Conservation (phyloP, 2,797 vertebrate species). For the Cuculus canorus region DNA sequence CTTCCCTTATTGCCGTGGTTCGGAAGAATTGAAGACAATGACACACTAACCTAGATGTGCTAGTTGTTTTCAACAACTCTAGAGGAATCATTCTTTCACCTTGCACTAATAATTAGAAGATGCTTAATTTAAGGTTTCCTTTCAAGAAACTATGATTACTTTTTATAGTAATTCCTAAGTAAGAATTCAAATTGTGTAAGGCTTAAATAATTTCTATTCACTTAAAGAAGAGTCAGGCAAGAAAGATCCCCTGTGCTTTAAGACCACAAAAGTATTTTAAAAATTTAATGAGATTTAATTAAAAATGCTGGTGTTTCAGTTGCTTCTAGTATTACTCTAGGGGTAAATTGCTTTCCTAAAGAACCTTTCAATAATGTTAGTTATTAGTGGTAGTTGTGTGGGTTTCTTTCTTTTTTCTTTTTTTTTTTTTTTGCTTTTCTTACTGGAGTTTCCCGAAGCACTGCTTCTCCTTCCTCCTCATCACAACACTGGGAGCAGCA, state of each 20-base stretch:
- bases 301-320: background rate
- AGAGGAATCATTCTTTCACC: background rate
- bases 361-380: background rate
- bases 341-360: background rate
- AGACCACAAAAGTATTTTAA: background rate
- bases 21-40: background rate
- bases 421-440: background rate
- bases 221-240: background rate
- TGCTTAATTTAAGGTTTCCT: background rate
- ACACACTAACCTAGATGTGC: accelerated
- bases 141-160: background rate
- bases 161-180: background rate
- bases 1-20: background rate
- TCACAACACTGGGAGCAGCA: background rate
- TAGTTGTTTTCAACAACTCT: background rate
- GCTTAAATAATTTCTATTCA: background rate
- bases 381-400: background rate
- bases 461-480: background rate
- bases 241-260: background rate
- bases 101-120: background rate
- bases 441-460: background rate
- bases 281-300: background rate
- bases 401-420: accelerated
- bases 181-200: background rate
- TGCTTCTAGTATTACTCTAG: background rate